phyloP scores from a whole-genome alignment of 2,113 vertebrate species.

The Lepidothrix coronata region DNA sequence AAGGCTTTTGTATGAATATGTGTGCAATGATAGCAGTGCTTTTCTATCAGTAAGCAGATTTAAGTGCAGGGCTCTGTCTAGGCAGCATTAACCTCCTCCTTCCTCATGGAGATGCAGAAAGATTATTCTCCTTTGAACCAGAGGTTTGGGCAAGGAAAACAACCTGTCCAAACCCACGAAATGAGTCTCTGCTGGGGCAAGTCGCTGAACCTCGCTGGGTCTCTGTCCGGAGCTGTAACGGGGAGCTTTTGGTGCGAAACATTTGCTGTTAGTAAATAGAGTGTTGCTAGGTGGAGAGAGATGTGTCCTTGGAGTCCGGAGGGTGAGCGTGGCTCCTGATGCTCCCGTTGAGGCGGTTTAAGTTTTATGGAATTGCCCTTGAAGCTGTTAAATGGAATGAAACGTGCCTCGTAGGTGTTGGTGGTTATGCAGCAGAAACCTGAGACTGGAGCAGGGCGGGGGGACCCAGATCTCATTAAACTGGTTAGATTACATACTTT shows the following conservation, averaged over 20 bases:
- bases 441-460: background rate
- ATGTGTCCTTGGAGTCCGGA: background rate
- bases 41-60: background rate
- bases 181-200: background rate
- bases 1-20: background rate
- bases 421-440: background rate
- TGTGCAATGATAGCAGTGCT: background rate
- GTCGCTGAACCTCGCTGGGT: background rate
- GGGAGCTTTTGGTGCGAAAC: background rate
- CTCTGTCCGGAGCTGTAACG: background rate
- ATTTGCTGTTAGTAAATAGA: background rate
- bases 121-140: background rate
- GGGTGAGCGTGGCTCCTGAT: background rate
- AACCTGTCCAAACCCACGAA: background rate
- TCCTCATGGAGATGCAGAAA: background rate
- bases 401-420: background rate
- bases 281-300: background rate
- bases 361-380: constrained; percentile 31
- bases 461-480: background rate
- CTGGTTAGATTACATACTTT: background rate
- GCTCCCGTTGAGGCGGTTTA: background rate
- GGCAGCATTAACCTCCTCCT: background rate
- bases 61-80: background rate
- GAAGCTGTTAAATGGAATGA: background rate
- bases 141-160: background rate